A percentile compares a stretch with the other conserved stretches of the same genome.
Conservation (phyloP, 2,888 invertebrate species). For the Branchellion lobata region DNA sequence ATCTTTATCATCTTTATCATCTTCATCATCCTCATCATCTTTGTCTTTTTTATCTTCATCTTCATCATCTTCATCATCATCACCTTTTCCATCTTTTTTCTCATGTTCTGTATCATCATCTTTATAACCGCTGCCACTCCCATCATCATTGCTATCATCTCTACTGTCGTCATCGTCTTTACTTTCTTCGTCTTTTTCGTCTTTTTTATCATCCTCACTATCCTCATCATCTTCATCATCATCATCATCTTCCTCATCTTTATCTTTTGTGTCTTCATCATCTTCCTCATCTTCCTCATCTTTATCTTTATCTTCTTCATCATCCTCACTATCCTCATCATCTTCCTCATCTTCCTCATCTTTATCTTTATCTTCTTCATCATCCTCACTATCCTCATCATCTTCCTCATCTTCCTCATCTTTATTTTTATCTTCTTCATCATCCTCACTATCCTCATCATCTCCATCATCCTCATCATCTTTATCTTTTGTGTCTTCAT, state of each 20-base stretch:
- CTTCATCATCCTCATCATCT: constrained; percentile 6
- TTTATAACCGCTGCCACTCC: background rate
- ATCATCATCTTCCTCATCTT: background rate
- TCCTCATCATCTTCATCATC: constrained; percentile 31
- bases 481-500: background rate
- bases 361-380: background rate
- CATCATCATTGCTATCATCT: background rate
- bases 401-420: constrained; percentile 29
- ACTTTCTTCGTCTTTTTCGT: constrained; percentile 6
- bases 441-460: background rate
- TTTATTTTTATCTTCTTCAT: constrained; percentile 1
- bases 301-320: constrained; percentile 2
- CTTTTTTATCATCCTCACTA: background rate
- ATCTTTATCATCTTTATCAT: background rate
- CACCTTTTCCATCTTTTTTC: background rate
- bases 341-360: constrained; percentile 26
- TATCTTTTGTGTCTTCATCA: background rate
- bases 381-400: background rate
- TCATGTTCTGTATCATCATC: constrained; percentile 24
- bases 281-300: background rate
- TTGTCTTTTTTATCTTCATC: background rate
- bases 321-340: constrained; percentile 2
- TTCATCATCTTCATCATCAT: background rate
- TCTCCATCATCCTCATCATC: background rate
- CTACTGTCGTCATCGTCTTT: background rate